These are phyloP conservation scores for Cinara cedri DNA, from an alignment of 2,888 invertebrate genomes.

Conservation along the genomic window DNA sequence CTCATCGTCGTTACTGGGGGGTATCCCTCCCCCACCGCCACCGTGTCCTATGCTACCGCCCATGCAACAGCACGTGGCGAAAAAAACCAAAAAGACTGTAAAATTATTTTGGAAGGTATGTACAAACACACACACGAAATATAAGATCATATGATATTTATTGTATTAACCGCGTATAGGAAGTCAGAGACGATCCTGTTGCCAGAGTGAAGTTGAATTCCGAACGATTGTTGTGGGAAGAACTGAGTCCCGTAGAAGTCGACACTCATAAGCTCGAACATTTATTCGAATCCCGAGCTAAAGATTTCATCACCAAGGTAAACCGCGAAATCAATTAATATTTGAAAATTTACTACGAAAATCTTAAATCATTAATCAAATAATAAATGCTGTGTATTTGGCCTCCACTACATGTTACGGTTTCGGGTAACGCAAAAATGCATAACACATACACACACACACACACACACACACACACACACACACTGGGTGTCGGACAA, in stretches of 20 bases:
- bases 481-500: conserved; percentile 15
- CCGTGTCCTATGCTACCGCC: conserved; percentile 63
- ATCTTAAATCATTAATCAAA: background rate
- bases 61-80: conserved; percentile 59
- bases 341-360: too few species aligned
- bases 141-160: background rate
- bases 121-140: too few species aligned
- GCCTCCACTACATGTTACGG: conserved; percentile 21
- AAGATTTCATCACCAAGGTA: conserved; percentile 94
- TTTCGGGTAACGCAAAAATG: conserved; percentile 44
- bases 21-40: conserved; percentile 80
- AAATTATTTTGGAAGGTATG: conserved; percentile 90
- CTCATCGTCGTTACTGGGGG: conserved; percentile 71
- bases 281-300: conserved; percentile 94
- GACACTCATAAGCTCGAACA: conserved; percentile 94
- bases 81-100: conserved; percentile 92
- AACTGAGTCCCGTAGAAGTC: conserved; percentile 80
- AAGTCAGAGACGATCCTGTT: conserved; percentile 81
- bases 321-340: conserved; percentile 57
- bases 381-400: conserved; percentile 50
- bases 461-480: too few species aligned
- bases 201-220: conserved; percentile 68
- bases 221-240: conserved; percentile 83
- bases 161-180: conserved; percentile 62
- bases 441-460: background rate